phyloP scores from a whole-genome alignment of 2,888 invertebrate species.

The Apodemia mormo region DNA sequence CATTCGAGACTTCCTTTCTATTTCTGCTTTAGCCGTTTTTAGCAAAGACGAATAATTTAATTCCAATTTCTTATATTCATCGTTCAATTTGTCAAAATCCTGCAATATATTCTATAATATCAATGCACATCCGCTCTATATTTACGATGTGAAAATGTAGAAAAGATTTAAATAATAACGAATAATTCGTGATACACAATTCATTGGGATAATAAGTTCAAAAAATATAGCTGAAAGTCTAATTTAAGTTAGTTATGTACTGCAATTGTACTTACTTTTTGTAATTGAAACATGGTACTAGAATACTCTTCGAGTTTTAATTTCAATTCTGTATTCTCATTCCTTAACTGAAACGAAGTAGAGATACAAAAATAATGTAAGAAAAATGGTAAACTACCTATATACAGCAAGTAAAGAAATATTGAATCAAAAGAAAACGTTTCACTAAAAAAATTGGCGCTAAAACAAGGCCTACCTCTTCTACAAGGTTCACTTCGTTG shows the following conservation, averaged over 20 bases:
- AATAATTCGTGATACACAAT: background rate
- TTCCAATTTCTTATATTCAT: conserved; percentile 60
- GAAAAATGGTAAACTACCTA: background rate
- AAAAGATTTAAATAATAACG: background rate
- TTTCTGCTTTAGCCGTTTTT: conserved; percentile 66
- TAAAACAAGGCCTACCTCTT: conserved; percentile 63
- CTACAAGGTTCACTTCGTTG: conserved; percentile 53
- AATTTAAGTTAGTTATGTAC: background rate
- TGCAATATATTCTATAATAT: conserved; percentile 73
- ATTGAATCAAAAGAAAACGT: background rate
- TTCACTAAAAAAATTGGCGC: conserved; percentile 54
- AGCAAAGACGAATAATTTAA: conserved; percentile 67
- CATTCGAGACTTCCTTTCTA: conserved; percentile 64
- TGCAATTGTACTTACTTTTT: conserved; percentile 57
- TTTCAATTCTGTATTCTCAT: conserved; percentile 62
- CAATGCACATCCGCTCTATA: conserved; percentile 66
- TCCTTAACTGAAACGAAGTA: conserved; percentile 54
- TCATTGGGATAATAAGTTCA: background rate
- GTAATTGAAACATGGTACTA: conserved; percentile 52
- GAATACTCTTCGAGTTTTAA: conserved; percentile 55
- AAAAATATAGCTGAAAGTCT: background rate
- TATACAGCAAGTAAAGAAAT: background rate
- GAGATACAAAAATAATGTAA: conserved; percentile 15
- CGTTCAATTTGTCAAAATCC: conserved; percentile 64
- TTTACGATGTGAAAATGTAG: background rate